Evolutionary conservation across 2,113 vertebrate species (phyloP), one percentile per base, ranked within the genome.

Genomic region (Potamarius usumacintae): DNA sequence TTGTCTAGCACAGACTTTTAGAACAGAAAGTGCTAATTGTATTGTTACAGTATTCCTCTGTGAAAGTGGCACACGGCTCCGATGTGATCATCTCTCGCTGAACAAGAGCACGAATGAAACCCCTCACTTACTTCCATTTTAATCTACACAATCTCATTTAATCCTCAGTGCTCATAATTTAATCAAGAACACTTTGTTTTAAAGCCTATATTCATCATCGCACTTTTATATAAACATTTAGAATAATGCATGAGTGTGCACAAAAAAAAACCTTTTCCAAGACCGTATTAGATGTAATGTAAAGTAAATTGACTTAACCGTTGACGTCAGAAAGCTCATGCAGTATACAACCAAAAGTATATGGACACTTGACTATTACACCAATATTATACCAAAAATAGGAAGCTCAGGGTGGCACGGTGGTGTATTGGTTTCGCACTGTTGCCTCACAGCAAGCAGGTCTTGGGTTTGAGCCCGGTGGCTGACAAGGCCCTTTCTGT

Each of bases 11-110:
- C 27, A n/a, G 17, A 22, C 50, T 34, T 42, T 18, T 25, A 20
- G 27, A 67, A 17, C 50, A 86, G 79, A 53, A 82, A 60, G 86
- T 76, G 86, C 86, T 82, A 82, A 82, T 82, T 87, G 86, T 25
- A 42, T 60, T 60, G 79, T 67, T 50, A 14, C 50, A 42, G 42
- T 22, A 30, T 62, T 83, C 69, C 80, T 65, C 62, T 57, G 77
- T 77, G 69, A 76, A 83, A 63, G 55, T 2, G n/a, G 14, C 8
- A 15, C 17, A 34, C 11, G 0, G 9, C 77, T 69, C 52, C 15
- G 63, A 4, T 17, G 50, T 57, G 11, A 55, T 74, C 50, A n/a
- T 30, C 85, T 67, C 57, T 34, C 10, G 48, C 80, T 15, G 55
- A 63, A 53, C 63, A 34, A 11, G n/a, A 67, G 30, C 65, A 65